Base-by-base conservation (phyloP, 2,888 invertebrate genomes). In the Phorcus lineatus region DNA sequence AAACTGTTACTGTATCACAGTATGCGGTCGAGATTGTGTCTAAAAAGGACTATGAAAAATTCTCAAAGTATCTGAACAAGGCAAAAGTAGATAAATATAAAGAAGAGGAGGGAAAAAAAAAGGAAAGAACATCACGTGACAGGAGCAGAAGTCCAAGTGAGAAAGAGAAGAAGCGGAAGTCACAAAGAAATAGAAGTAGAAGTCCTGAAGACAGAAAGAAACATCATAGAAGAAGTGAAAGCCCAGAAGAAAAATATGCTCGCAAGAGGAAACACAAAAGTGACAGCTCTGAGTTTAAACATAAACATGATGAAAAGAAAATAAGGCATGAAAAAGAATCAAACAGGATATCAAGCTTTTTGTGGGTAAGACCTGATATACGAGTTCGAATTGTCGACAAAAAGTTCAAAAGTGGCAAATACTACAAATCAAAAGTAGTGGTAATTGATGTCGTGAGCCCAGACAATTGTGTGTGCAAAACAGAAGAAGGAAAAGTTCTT, bases 41-140 rank as follows among this genome's bases (percentile, higher is more conserved):
- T 0, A 95, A 96, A 89, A 94, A 96, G 6, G 98, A 98, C 90
- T 98, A 95, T 92, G 94, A 95, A 19, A 95, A 96, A 90, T 96
- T 96, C 90, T 95, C 96, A 0, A 97, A 96, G 95, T 96, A 97
- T 87, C 95, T 98, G 93, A 98, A 97, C 97, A 95, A 95, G 96
- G 78, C 79, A 36, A 88, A 88, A 76, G 87, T 83, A 19, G 88
- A 89, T 55, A 82, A 83, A 28, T 89, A 86, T 80, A 87, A 88
- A 74, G 84, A 83, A 79, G 82, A 85, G 22, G 84, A 87, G 55
- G 74, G 78, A 19, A 79, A 80, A 67, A 80, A 81, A 55, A 70
- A 81, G 36, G 22, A 57, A 31, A 55, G 79, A 54, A 55, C 70
- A 54, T 52, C 47, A 74, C n/a, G 47, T 24, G 28, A 67, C 77